Evolutionary conservation across 1,140 invertebrate genomes (phyloP), one percentile per base, ranked within the genome.

Genomic region (Cardiocondyla obscurior): DNA sequence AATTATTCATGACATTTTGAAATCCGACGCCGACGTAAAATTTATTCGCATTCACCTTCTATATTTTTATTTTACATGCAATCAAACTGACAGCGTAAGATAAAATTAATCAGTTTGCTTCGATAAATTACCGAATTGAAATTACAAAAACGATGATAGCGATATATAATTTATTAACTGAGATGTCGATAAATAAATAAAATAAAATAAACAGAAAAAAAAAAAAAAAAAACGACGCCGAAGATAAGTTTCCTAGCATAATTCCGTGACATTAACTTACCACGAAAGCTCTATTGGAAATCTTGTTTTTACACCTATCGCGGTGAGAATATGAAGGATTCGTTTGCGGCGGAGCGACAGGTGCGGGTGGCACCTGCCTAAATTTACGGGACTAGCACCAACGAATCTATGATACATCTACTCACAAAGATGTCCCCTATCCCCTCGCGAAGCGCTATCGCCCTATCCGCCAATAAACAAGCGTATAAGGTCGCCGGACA

Each of bases 341-440:
- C 42, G 30, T 46, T 60, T 74, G 10, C 44, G 28, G 46, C 12
- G 22, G 25, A 58, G 70, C 82, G 88, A 90, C 90, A 91, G 89
- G 88, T 91, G 90, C 84, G 64, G 64, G 64, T 55, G 89, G 90
- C 90, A 92, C 90, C 90, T 90, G 90, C 86, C 62, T 72, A 70
- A 82, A 90, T 90, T 90, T 90, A 90, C 72, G 84, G 62, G 25
- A 67, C 60, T 51, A 77, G 55, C 72, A 69, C 79, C 79, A 22
- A 74, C 82, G 76, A 70, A 49, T 86, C 85, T 58, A 79, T 39
- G n/a, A 16, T 16, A 46, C 51, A 85, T 58, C 58, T 58, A 65
- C 42, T 69, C 49, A 49, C 46, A 53, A 36, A 19, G 22, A 22
- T 82, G 19, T 67, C 79, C 42, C 67, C 4, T 28, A 1, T 16